phyloP scores from a whole-genome alignment of 2,113 vertebrate species.

The Alaudala cheleensis region DNA sequence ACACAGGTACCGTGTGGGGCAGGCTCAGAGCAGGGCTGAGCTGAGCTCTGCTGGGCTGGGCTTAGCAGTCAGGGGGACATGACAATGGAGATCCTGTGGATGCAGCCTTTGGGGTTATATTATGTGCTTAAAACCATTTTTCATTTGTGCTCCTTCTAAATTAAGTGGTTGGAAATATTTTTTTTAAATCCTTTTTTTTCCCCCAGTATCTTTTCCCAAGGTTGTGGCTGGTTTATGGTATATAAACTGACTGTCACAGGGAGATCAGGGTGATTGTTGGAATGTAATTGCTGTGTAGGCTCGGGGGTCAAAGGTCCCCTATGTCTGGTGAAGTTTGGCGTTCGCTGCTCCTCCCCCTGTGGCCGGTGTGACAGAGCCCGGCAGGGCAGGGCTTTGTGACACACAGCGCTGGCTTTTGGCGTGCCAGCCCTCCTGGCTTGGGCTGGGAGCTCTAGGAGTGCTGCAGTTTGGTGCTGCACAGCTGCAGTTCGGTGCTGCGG shows the following conservation, averaged over 20 bases:
- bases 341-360: neutral
- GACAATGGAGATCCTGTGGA: neutral
- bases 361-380: neutral
- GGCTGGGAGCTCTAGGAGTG: too few relatives aligned
- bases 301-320: neutral
- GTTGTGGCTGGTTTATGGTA: neutral
- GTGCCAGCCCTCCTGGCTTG: neutral
- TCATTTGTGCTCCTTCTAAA: neutral
- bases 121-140: neutral
- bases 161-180: neutral
- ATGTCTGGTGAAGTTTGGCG: neutral
- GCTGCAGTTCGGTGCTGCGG: too few relatives aligned
- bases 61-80: neutral
- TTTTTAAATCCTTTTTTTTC: neutral
- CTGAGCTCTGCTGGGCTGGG: neutral
- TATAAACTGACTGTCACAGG: neutral
- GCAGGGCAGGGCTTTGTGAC: neutral
- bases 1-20: rapidly evolving
- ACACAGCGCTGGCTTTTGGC: rapidly evolving
- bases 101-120: neutral
- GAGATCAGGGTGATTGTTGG: neutral
- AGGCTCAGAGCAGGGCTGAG: rapidly evolving
- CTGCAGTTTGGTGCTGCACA: too few relatives aligned
- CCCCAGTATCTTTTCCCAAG: neutral
- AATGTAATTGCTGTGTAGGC: neutral